Evolutionary conservation across 64 coral and sea anemone species (phyloP).

Genomic region (Montipora cactus): DNA sequence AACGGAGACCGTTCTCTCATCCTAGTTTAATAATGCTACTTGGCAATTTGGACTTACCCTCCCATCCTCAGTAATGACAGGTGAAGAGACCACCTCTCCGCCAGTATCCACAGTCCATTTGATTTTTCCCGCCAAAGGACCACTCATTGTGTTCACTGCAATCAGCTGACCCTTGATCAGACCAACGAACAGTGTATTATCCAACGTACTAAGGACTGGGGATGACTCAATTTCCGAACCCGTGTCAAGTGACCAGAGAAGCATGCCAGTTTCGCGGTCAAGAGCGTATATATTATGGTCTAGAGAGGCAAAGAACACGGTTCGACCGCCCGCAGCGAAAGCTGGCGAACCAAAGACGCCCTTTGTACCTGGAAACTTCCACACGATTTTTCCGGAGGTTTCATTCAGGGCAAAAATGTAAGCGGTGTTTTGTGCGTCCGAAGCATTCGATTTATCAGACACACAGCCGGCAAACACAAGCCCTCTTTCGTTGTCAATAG

Average conservation of each 20-base stretch:
- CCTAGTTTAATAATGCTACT: too few species aligned
- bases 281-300: slow-evolving; percentile 87
- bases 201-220: slow-evolving; percentile 67
- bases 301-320: slow-evolving; percentile 87
- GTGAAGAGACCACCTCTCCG: slow-evolving; percentile 86
- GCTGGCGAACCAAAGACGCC: slow-evolving; percentile 73
- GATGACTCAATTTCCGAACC: slow-evolving; percentile 88
- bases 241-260: slow-evolving; percentile 78
- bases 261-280: slow-evolving; percentile 67
- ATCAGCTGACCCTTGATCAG: slow-evolving; percentile 83
- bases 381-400: slow-evolving; percentile 58
- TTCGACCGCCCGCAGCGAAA: slow-evolving; percentile 17
- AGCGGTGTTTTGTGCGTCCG: slow-evolving; percentile 49
- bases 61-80: slow-evolving; percentile 79
- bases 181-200: slow-evolving; percentile 85
- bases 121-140: slow-evolving; percentile 78
- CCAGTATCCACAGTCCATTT: slow-evolving; percentile 85
- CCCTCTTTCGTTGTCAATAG: slow-evolving; percentile 70
- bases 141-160: slow-evolving; percentile 73
- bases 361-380: slow-evolving; percentile 76
- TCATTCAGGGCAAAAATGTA: slow-evolving; percentile 57
- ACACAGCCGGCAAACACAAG: slow-evolving; percentile 55
- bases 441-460: slow-evolving; percentile 22
- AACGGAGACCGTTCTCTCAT: too few species aligned
- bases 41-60: slow-evolving; percentile 52